A percentile compares a stretch with the other conserved stretches of the same genome.
Conservation (phyloP, 2,113 vertebrate genomes). For the Tragelaphus scriptus region DNA sequence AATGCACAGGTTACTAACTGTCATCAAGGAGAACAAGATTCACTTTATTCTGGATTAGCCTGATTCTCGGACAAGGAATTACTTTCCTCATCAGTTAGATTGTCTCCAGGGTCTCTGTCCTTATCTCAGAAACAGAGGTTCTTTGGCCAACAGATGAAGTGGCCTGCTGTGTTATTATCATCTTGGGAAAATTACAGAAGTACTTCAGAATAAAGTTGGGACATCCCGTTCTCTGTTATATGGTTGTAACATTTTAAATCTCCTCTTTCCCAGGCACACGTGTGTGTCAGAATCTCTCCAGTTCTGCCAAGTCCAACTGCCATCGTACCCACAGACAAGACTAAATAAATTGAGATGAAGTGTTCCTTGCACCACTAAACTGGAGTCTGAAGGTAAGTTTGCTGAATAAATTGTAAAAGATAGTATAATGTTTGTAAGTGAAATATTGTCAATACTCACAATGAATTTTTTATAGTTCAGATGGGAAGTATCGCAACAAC, state of each 20-base stretch:
- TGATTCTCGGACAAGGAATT: conserved; percentile 40
- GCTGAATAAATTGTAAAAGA: neutral
- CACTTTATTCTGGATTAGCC: conserved; percentile 17
- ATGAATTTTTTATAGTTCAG: neutral
- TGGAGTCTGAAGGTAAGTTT: neutral
- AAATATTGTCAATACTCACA: neutral
- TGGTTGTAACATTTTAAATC: neutral
- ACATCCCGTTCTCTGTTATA: neutral
- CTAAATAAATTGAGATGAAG: neutral
- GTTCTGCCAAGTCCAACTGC: neutral
- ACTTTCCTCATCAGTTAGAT: neutral
- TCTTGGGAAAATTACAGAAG: neutral
- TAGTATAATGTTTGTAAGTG: neutral
- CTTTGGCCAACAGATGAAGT: conserved; percentile 1
- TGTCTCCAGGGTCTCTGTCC: neutral
- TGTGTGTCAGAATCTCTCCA: neutral
- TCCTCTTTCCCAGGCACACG: neutral
- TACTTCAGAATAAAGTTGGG: neutral
- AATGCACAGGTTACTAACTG: neutral
- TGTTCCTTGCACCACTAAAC: neutral
- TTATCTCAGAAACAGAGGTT: neutral
- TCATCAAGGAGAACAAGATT: neutral
- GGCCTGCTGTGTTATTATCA: neutral
- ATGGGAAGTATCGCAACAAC: neutral
- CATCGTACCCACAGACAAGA: neutral